Percentiles rank a stretch among this genome's conserved stretches.
phyloP scores from a whole-genome alignment of 2,888 invertebrate species.

The Osedax frankpressi region DNA sequence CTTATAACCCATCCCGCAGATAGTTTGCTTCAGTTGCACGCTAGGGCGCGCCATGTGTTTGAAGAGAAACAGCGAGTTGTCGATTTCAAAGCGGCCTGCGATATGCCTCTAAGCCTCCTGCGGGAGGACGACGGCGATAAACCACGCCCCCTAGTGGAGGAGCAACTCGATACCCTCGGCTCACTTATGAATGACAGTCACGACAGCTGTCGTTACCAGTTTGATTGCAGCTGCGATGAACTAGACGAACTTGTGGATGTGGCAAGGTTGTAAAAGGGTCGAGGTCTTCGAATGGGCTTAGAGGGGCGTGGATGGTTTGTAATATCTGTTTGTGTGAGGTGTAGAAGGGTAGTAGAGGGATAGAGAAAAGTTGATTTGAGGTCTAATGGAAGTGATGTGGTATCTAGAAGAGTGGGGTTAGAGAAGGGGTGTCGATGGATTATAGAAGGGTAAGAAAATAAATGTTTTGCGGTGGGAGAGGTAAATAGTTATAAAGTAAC shows the following conservation, averaged over 20 bases:
- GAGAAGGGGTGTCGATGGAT: too few species aligned
- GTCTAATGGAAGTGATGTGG: too few species aligned
- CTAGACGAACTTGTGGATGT: conserved; percentile 66
- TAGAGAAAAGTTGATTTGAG: too few species aligned
- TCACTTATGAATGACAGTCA: conserved; percentile 78
- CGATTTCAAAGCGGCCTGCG: conserved; percentile 60
- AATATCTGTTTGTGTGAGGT: too few species aligned
- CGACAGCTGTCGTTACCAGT: conserved; percentile 65
- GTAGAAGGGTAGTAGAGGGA: too few species aligned
- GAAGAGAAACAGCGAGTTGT: conserved; percentile 71
- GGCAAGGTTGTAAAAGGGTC: too few species aligned
- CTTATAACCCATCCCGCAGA: too few species aligned
- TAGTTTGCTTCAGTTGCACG: too few species aligned
- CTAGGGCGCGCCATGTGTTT: conserved; percentile 74
- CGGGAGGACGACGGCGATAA: conserved; percentile 26
- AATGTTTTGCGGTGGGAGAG: too few species aligned
- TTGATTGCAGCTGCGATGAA: conserved; percentile 82
- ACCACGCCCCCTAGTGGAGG: conserved; percentile 29
- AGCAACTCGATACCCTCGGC: conserved; percentile 53
- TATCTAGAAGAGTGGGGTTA: too few species aligned
- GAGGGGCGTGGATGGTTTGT: neutral
- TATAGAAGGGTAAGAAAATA: too few species aligned
- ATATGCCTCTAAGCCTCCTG: conserved; percentile 30
- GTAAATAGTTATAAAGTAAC: too few species aligned
- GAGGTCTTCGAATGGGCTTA: neutral